phyloP scores from a whole-genome alignment of 2,113 vertebrate species.

The Eonycteris spelaea region DNA sequence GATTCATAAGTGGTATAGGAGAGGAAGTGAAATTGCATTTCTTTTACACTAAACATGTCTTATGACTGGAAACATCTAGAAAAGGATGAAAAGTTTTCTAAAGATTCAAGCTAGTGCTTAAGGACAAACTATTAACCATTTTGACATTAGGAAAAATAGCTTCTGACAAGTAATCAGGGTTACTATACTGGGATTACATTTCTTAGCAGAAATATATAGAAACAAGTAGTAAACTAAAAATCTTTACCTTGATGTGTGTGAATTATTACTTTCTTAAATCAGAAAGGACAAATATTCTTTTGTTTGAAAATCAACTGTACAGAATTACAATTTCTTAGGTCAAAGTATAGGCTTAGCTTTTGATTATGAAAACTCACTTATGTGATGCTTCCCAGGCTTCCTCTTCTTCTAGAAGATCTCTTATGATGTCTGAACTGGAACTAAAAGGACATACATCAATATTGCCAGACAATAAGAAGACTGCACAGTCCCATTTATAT shows the following conservation, averaged over 20 bases:
- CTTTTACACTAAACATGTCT: background rate
- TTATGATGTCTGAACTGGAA: constrained; percentile 85
- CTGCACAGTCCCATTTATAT: background rate
- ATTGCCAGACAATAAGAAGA: background rate
- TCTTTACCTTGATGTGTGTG: background rate
- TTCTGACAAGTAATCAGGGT: background rate
- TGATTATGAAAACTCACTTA: constrained; percentile 72
- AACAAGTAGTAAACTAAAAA: background rate
- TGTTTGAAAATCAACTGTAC: background rate
- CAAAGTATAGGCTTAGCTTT: background rate
- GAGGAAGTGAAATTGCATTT: background rate
- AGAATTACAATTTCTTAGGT: background rate
- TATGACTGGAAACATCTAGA: background rate
- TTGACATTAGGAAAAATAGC: background rate
- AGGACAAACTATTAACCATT: background rate
- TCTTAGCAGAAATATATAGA: constrained; percentile 6
- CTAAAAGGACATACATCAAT: constrained; percentile 71
- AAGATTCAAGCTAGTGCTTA: background rate
- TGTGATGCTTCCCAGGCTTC: constrained; percentile 60
- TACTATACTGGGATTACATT: background rate
- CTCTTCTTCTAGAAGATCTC: constrained; percentile 76
- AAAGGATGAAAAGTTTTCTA: background rate
- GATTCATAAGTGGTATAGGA: background rate
- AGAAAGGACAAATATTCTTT: constrained; percentile 6
- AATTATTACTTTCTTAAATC: background rate